These are phyloP conservation scores for Tipula helvola DNA, from an alignment of 2,888 invertebrate genomes.

Conservation along the genomic window DNA sequence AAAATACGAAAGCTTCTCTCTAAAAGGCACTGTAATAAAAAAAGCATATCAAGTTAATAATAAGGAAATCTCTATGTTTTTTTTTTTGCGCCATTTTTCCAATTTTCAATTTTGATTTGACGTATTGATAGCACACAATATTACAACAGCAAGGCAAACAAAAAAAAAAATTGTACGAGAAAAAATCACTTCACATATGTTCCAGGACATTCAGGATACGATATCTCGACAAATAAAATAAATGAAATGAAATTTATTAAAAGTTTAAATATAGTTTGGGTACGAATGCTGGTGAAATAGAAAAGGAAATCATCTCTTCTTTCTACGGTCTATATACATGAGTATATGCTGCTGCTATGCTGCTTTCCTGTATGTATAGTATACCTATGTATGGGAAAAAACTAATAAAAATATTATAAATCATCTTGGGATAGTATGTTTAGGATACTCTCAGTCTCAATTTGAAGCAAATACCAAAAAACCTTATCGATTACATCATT, in stretches of 20 bases:
- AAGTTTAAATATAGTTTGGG: not conserved
- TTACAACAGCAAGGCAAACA: not conserved
- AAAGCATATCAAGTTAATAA: not conserved
- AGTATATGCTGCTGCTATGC: not conserved
- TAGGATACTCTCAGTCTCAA: not conserved
- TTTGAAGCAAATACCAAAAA: not conserved
- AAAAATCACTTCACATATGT: not conserved
- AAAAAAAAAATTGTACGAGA: not conserved
- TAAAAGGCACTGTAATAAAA: not conserved
- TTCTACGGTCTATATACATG: not conserved
- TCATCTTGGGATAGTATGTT: not conserved
- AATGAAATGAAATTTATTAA: constrained; percentile 4
- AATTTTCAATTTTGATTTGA: not conserved
- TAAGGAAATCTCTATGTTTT: not conserved
- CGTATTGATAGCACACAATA: not conserved
- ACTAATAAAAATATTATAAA: not conserved
- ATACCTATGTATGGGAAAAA: not conserved
- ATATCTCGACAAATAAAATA: not conserved
- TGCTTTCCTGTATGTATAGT: not conserved
- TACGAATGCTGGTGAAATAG: not conserved
- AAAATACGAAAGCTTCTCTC: not conserved
- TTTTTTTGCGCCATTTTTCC: not conserved
- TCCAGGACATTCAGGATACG: not conserved
- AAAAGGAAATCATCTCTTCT: not conserved
- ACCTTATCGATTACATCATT: not conserved